Evolutionary conservation across 1,140 invertebrate species (phyloP).

Genomic region (Zaprionus davidi): DNA sequence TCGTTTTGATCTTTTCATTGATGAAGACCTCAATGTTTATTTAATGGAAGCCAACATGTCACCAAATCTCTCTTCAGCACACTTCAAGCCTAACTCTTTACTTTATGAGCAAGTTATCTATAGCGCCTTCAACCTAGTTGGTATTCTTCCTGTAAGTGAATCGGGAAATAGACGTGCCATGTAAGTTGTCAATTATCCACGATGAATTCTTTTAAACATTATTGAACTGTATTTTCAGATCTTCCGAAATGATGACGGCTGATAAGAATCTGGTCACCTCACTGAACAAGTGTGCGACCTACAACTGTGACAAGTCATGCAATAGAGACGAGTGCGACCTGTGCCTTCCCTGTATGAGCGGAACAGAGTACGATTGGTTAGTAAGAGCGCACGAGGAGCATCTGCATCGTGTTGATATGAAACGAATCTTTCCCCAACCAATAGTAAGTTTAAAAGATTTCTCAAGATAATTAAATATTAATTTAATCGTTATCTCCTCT

Average conservation of each 20-base stretch:
- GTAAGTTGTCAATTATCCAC: constrained; percentile 29
- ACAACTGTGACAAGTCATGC: constrained; percentile 88
- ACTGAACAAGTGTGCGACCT: constrained; percentile 88
- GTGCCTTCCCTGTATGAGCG: constrained; percentile 91
- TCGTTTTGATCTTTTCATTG: constrained; percentile 96
- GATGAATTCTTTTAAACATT: background rate
- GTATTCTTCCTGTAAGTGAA: constrained; percentile 85
- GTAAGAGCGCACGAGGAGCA: constrained; percentile 91
- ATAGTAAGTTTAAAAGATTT: constrained; percentile 86
- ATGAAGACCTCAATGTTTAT: constrained; percentile 94
- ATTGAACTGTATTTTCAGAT: constrained; percentile 47
- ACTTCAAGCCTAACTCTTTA: constrained; percentile 94
- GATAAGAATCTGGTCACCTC: constrained; percentile 92
- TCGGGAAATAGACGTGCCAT: constrained; percentile 27
- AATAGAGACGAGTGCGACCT: constrained; percentile 89
- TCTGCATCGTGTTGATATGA: constrained; percentile 90
- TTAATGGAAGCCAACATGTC: constrained; percentile 99
- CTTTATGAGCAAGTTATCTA: constrained; percentile 97
- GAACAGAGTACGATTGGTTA: constrained; percentile 86
- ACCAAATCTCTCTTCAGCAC: constrained; percentile 96
- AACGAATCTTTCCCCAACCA: constrained; percentile 91
- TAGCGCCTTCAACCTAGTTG: constrained; percentile 93
- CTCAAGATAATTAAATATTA: background rate
- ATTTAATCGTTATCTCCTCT: background rate
- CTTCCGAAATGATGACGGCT: constrained; percentile 88